Percentiles rank a stretch among this genome's conserved stretches.
Conservation (phyloP, 37 sponge, comb jelly and placozoan genomes). For the Bolinopsis microptera region DNA sequence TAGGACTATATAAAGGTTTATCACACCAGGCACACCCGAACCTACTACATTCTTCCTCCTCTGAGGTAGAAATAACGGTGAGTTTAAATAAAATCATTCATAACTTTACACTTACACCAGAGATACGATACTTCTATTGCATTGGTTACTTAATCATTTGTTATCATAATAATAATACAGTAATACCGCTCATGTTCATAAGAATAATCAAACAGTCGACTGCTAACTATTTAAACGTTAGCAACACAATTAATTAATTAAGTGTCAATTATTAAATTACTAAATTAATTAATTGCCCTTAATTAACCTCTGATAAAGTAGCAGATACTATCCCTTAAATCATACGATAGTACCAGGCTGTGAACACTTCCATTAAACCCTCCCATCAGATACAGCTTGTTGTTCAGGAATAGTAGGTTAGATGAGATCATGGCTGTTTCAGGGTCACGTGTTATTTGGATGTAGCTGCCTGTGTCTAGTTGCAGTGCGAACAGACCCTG, state of each 20-base stretch:
- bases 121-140: too few relatives aligned
- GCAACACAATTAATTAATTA: too few relatives aligned
- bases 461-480: neutral
- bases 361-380: conserved; percentile 41
- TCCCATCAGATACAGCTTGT: neutral
- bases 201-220: too few relatives aligned
- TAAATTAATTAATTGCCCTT: too few relatives aligned
- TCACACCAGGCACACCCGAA: conserved; percentile 65
- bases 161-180: too few relatives aligned
- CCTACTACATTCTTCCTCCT: conserved; percentile 2
- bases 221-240: too few relatives aligned
- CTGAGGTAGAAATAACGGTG: too few relatives aligned
- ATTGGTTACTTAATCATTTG: too few relatives aligned
- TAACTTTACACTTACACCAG: too few relatives aligned
- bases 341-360: conserved; percentile 12
- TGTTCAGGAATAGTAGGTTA: neutral
- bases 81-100: too few relatives aligned
- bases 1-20: neutral
- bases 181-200: too few relatives aligned
- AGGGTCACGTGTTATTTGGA: neutral
- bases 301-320: neutral
- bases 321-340: neutral
- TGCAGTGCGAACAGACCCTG: conserved; percentile 13
- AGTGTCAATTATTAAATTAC: too few relatives aligned
- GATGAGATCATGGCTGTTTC: neutral